Evolutionary conservation across 2,113 vertebrate genomes (phyloP).

Genomic region (Mobula hypostoma): DNA sequence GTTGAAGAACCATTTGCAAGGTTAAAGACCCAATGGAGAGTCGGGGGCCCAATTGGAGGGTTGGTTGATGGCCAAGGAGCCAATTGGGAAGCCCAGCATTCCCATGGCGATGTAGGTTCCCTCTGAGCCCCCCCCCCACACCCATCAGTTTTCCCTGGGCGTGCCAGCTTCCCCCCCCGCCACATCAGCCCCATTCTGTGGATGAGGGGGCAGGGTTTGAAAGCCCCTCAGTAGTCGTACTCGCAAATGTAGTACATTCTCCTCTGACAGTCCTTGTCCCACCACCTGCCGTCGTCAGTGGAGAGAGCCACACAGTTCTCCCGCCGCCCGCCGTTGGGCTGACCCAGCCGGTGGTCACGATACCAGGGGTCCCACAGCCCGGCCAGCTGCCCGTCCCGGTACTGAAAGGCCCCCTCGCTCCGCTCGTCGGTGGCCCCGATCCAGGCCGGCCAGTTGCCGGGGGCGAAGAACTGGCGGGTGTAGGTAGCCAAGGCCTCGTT

Average conservation of each 20-base stretch:
- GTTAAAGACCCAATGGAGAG: no score
- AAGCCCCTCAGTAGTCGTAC: conserved; percentile 46
- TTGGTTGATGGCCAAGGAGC: no score
- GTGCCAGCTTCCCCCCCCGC: no score
- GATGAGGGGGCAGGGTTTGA: no score
- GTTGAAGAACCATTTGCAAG: no score
- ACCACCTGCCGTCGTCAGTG: conserved; percentile 83
- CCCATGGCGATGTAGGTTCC: no score
- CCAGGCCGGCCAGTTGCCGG: conserved; percentile 83
- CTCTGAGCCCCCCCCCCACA: no score
- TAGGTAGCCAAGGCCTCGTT: conserved; percentile 69
- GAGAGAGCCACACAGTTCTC: conserved; percentile 86
- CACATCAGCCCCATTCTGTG: no score
- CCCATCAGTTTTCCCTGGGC: no score
- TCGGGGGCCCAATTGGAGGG: no score
- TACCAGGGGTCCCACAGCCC: conserved; percentile 80
- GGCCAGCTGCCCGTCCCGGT: conserved; percentile 70
- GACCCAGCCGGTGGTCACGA: conserved; percentile 65
- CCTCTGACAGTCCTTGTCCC: conserved; percentile 81
- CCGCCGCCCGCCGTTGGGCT: conserved; percentile 73
- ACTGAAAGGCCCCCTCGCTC: conserved; percentile 73
- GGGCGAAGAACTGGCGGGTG: conserved; percentile 63
- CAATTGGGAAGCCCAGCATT: no score
- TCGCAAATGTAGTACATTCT: conserved; percentile 81
- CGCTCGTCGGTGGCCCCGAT: conserved; percentile 75